phyloP scores from a whole-genome alignment of 2,888 invertebrate genomes.

The Mesoligia furuncula region DNA sequence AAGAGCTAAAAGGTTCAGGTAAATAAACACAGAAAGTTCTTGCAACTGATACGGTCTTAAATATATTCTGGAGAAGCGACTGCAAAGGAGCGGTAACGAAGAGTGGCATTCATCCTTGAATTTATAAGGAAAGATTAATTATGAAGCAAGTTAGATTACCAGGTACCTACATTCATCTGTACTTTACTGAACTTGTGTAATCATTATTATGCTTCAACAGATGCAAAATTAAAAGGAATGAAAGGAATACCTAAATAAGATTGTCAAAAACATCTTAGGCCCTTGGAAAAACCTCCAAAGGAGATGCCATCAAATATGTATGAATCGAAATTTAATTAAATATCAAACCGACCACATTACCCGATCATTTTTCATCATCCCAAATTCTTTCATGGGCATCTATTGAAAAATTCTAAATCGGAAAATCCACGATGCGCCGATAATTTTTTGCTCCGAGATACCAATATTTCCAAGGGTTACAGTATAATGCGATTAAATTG shows the following conservation, averaged over 20 bases:
- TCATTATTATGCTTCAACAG: not conserved
- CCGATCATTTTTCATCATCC: conserved; percentile 65
- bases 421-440: conserved; percentile 60
- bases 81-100: not conserved
- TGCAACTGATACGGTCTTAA: conserved; percentile 16
- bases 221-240: not conserved
- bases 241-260: not conserved
- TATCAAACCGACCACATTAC: conserved; percentile 45
- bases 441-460: conserved; percentile 71
- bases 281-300: not conserved
- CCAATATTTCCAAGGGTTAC: conserved; percentile 83
- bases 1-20: conserved; percentile 17
- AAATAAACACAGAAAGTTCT: conserved; percentile 17
- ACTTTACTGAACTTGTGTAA: not conserved
- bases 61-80: conserved; percentile 13
- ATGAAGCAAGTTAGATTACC: not conserved
- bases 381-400: conserved; percentile 65
- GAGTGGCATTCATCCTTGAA: conserved; percentile 2
- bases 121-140: conserved; percentile 1
- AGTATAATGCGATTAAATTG: conserved; percentile 87
- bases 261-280: not conserved
- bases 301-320: conserved; percentile 4
- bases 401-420: conserved; percentile 68
- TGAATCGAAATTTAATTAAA: conserved; percentile 48
- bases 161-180: not conserved